Percentiles rank a stretch among this genome's conserved stretches.
Evolutionary conservation across 2,113 vertebrate genomes (phyloP).

Genomic region (Lepisosteus osseus): DNA sequence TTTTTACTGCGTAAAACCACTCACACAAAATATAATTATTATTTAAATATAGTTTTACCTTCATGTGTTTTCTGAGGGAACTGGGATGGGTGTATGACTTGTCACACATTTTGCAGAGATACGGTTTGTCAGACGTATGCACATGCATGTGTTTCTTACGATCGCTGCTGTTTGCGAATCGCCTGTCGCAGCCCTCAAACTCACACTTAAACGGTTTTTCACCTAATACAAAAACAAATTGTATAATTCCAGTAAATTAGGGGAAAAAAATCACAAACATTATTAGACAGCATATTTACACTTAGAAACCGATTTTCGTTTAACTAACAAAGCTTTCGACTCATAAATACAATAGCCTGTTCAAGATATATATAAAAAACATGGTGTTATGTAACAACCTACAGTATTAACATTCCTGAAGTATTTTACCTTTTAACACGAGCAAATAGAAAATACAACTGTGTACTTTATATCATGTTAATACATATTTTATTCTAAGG

Average conservation of each 20-base stretch:
- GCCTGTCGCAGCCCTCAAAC: conserved; percentile 96
- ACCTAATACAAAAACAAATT: conserved; percentile 61
- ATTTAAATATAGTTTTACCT: conserved; percentile 69
- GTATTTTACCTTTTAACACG: too few species aligned
- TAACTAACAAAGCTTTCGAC: too few species aligned
- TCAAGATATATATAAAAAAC: too few species aligned
- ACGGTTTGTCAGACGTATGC: conserved; percentile 96
- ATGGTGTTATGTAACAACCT: too few species aligned
- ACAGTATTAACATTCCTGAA: too few species aligned
- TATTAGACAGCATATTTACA: too few species aligned
- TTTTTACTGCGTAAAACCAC: too few species aligned
- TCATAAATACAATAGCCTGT: too few species aligned
- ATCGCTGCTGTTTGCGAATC: conserved; percentile 98
- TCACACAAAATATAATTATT: conserved; percentile 3
- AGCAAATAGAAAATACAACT: too few species aligned
- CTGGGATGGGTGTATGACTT: conserved; percentile 98
- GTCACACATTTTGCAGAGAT: conserved; percentile 99
- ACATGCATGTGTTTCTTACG: conserved; percentile 99
- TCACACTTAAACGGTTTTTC: conserved; percentile 99
- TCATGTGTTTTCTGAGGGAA: conserved; percentile 98
- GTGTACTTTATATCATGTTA: too few species aligned
- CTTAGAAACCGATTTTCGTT: too few species aligned
- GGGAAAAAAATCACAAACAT: background rate
- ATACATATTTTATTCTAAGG: too few species aligned
- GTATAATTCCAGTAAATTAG: conserved; percentile 13